phyloP scores from a whole-genome alignment of 2,888 invertebrate genomes.

The Plagodis pulveraria region DNA sequence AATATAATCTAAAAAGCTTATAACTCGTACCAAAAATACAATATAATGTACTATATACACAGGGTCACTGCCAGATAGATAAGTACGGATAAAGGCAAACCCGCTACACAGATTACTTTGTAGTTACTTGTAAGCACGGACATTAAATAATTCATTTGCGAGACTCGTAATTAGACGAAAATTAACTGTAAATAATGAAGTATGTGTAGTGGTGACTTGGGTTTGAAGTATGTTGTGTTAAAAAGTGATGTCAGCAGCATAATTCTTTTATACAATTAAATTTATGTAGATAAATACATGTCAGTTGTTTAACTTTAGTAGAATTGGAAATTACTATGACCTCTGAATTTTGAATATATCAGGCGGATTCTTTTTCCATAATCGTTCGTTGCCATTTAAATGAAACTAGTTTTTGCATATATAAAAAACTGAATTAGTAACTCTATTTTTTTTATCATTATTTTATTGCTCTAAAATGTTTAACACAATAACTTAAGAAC shows the following conservation, averaged over 20 bases:
- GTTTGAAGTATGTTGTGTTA: neutral
- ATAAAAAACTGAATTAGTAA: no score
- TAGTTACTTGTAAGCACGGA: neutral
- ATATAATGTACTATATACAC: conserved; percentile 47
- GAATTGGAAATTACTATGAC: no score
- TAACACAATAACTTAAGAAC: no score
- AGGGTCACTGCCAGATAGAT: conserved; percentile 41
- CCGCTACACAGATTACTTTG: conserved; percentile 16
- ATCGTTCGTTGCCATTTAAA: no score
- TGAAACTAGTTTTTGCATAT: no score
- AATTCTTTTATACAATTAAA: neutral
- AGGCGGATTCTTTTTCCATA: no score
- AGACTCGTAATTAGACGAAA: conserved; percentile 10
- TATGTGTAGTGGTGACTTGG: conserved; percentile 4
- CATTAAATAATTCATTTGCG: conserved; percentile 46
- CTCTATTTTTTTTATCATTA: no score
- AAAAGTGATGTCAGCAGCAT: conserved; percentile 1
- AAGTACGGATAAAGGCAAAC: conserved; percentile 41
- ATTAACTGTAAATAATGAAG: conserved; percentile 9
- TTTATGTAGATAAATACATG: neutral
- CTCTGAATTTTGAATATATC: no score
- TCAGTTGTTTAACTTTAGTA: no score
- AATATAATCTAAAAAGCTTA: conserved; percentile 1
- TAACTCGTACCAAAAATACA: conserved; percentile 34
- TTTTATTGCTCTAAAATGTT: no score